Evolutionary conservation across 2,888 invertebrate genomes (phyloP).

Genomic region (Andrena praecox): DNA sequence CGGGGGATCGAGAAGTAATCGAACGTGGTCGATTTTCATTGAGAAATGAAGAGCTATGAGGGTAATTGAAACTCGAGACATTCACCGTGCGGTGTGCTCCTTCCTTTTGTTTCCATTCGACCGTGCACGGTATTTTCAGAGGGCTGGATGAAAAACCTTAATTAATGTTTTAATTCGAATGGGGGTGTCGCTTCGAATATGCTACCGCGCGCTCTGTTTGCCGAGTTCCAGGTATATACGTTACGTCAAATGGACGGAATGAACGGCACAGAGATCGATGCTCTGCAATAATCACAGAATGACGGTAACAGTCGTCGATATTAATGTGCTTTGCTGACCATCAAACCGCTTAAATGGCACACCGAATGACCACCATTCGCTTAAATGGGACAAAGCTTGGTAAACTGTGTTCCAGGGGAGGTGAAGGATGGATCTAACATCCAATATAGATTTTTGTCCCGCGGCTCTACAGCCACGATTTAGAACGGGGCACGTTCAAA

Average conservation of each 20-base stretch:
- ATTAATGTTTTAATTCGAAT: too few relatives aligned
- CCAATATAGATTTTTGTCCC: too few relatives aligned
- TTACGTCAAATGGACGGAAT: background rate
- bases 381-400: background rate
- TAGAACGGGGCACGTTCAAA: too few relatives aligned
- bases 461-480: too few relatives aligned
- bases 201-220: background rate
- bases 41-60: too few relatives aligned
- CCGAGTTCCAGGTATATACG: background rate
- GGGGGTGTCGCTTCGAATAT: too few relatives aligned
- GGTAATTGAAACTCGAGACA: too few relatives aligned
- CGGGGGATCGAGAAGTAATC: background rate
- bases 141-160: too few relatives aligned
- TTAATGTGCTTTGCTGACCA: background rate
- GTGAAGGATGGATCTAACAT: background rate
- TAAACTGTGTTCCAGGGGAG: background rate
- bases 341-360: background rate
- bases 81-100: too few relatives aligned
- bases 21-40: background rate
- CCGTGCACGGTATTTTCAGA: too few relatives aligned
- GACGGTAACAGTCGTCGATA: background rate
- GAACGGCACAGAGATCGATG: background rate
- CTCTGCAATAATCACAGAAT: background rate
- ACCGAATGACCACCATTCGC: background rate
- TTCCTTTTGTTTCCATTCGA: too few relatives aligned